These are phyloP conservation scores for Villa cingulata DNA, from an alignment of 2,888 invertebrate species.

Conservation along the genomic window DNA sequence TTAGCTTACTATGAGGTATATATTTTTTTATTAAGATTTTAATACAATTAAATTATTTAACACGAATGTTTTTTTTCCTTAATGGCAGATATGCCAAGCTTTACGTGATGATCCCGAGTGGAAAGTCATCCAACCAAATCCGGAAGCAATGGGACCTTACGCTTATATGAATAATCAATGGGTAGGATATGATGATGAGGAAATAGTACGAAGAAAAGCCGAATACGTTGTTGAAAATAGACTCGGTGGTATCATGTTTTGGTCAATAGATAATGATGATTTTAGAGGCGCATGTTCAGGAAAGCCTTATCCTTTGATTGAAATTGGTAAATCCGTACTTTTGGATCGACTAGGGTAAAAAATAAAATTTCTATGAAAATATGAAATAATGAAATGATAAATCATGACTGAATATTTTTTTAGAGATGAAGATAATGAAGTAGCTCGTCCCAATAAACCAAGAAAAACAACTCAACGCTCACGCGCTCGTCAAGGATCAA, in stretches of 20 bases:
- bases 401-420: too few species aligned
- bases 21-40: not conserved
- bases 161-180: conserved; percentile 79
- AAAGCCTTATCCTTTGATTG: conserved; percentile 78
- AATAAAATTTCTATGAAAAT: too few species aligned
- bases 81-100: conserved; percentile 65
- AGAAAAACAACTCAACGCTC: conserved; percentile 27
- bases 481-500: conserved; percentile 24
- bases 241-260: conserved; percentile 56
- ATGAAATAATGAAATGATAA: not conserved
- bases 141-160: conserved; percentile 77
- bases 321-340: conserved; percentile 76
- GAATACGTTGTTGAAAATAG: conserved; percentile 72
- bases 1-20: conserved; percentile 80
- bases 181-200: conserved; percentile 86
- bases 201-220: conserved; percentile 68
- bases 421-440: conserved; percentile 32
- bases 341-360: conserved; percentile 49
- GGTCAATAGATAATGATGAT: conserved; percentile 84
- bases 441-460: conserved; percentile 25
- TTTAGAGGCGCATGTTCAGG: conserved; percentile 82
- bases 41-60: not conserved
- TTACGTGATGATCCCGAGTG: conserved; percentile 58
- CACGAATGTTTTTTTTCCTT: not conserved
- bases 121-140: conserved; percentile 70